These are phyloP conservation scores for Lampris incognitus DNA, from an alignment of 2,113 vertebrate species.

Conservation along the genomic window DNA sequence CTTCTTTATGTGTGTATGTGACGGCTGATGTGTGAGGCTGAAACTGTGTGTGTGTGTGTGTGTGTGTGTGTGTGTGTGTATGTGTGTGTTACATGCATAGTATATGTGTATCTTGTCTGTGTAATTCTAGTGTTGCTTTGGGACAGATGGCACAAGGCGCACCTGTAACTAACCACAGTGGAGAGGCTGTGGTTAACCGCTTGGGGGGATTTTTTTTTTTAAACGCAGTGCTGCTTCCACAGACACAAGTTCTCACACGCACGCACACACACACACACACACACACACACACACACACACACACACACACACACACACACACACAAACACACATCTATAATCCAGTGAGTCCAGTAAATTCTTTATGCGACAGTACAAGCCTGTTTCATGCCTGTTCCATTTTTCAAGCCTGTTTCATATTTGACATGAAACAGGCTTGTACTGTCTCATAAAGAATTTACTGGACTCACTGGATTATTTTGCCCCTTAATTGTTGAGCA, in stretches of 20 bases:
- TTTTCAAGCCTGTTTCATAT: too few relatives aligned
- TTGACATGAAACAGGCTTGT: too few relatives aligned
- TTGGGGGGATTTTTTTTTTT: slow-evolving; percentile 17
- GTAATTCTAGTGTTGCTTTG: slow-evolving; percentile 10
- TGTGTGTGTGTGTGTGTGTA: slow-evolving; percentile 1
- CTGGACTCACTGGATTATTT: too few relatives aligned
- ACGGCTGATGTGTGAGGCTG: slow-evolving; percentile 30
- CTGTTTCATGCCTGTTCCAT: too few relatives aligned
- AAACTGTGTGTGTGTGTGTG: slow-evolving; percentile 9
- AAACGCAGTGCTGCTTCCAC: slow-evolving; percentile 8
- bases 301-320: background rate
- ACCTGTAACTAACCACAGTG: slow-evolving; percentile 5
- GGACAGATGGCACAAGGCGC: background rate
- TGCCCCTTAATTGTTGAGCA: too few relatives aligned
- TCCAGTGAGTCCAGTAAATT: too few relatives aligned
- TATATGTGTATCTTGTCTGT: background rate
- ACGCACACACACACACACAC: background rate
- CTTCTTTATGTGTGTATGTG: slow-evolving; percentile 37
- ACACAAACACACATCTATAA: too few relatives aligned
- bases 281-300: background rate
- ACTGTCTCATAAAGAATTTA: too few relatives aligned
- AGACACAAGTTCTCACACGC: background rate
- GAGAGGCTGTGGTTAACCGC: slow-evolving; percentile 2
- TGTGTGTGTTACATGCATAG: background rate
- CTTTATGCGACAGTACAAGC: too few relatives aligned